Evolutionary conservation across 2,113 vertebrate genomes (phyloP).

Genomic region (Athene cunicularia): DNA sequence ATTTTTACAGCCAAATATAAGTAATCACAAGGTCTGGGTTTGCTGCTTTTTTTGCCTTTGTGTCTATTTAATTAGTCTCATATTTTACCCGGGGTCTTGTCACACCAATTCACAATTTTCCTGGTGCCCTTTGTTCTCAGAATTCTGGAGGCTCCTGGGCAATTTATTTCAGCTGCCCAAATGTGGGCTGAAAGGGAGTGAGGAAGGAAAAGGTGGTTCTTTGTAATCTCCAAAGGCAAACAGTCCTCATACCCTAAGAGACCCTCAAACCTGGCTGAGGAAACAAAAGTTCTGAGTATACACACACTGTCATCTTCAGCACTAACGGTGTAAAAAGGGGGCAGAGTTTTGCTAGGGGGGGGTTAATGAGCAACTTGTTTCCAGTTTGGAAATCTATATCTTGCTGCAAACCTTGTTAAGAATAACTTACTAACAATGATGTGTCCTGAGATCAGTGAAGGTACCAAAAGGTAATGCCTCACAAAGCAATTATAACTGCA

Average conservation of each 20-base stretch:
- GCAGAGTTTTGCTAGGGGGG: not conserved
- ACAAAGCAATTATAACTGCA: not conserved
- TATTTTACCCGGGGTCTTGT: not conserved
- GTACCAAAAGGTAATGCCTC: not conserved
- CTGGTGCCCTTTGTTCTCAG: not conserved
- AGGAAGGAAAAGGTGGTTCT: not conserved
- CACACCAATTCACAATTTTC: not conserved
- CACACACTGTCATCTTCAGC: not conserved
- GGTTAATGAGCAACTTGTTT: not conserved
- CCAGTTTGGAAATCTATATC: not conserved
- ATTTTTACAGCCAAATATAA: not conserved
- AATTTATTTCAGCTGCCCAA: not conserved
- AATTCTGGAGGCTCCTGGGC: not conserved
- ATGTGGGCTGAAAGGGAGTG: not conserved
- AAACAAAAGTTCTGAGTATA: not conserved
- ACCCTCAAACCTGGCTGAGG: not conserved
- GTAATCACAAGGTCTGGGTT: not conserved
- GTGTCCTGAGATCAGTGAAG: not conserved
- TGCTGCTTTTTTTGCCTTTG: fast-evolving
- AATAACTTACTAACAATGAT: not conserved
- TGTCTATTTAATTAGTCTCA: not conserved
- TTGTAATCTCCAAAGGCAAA: not conserved
- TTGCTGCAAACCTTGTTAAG: not conserved
- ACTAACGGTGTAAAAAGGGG: not conserved
- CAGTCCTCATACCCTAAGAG: not conserved